phyloP scores from a whole-genome alignment of 2,888 invertebrate species.

The Drosophila prolongata region DNA sequence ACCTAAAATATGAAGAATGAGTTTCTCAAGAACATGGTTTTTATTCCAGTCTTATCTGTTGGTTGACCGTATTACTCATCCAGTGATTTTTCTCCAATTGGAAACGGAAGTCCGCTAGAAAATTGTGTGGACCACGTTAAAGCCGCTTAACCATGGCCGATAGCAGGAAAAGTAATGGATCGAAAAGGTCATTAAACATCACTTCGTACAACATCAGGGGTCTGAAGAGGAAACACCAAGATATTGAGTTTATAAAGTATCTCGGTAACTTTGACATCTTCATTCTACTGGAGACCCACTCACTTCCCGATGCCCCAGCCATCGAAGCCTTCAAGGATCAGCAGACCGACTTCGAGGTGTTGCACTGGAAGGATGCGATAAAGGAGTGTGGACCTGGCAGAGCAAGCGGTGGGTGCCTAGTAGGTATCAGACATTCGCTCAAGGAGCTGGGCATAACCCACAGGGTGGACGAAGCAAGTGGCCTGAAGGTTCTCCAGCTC shows the following conservation, averaged over 20 bases:
- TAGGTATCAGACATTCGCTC: slow-evolving; percentile 7
- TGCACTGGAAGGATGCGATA: slow-evolving; percentile 23
- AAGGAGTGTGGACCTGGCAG: background rate
- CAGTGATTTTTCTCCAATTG: no score
- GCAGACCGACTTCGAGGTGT: slow-evolving; percentile 4
- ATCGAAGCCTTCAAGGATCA: background rate
- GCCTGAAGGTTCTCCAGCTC: slow-evolving; percentile 7
- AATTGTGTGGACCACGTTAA: no score
- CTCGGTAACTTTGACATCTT: slow-evolving; percentile 9
- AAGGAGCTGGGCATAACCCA: background rate
- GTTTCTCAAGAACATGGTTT: background rate
- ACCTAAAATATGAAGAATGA: background rate
- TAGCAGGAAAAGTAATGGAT: background rate
- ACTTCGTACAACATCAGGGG: slow-evolving; percentile 25
- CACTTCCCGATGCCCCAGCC: background rate
- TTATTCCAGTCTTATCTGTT: no score
- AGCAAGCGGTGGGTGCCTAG: slow-evolving; percentile 14
- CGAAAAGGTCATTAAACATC: background rate
- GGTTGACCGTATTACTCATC: no score
- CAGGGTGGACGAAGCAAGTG: background rate
- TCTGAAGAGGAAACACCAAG: background rate
- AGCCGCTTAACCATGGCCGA: background rate
- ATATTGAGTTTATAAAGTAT: slow-evolving; percentile 6
- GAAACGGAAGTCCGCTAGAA: no score
- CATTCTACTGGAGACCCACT: slow-evolving; percentile 23